These are phyloP conservation scores for Drosophila subsilvestris DNA, from an alignment of 2,888 invertebrate species.

Conservation along the genomic window DNA sequence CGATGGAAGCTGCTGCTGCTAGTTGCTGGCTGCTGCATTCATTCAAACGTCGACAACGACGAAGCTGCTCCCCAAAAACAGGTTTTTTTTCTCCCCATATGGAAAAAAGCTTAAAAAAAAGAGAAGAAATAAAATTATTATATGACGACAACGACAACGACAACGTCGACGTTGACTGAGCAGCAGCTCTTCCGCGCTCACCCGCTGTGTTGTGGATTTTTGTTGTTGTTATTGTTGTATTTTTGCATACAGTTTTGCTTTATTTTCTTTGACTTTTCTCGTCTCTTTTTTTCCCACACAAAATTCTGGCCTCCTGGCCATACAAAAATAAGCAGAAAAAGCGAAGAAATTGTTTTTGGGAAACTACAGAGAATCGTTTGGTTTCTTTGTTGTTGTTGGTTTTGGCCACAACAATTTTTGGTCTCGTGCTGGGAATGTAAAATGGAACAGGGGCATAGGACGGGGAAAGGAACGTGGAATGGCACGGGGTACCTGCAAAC, in stretches of 20 bases:
- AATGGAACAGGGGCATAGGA: too few relatives aligned
- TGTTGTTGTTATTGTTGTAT: background rate
- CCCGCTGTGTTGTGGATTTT: conserved; percentile 35
- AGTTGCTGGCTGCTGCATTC: conserved; percentile 53
- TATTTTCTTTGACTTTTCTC: conserved; percentile 36
- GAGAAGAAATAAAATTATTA: conserved; percentile 39
- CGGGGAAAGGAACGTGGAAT: too few relatives aligned
- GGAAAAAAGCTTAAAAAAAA: conserved; percentile 20
- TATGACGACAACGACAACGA: conserved; percentile 46
- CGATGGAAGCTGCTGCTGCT: conserved; percentile 14
- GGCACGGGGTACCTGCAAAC: too few relatives aligned
- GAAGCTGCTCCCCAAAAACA: conserved; percentile 51
- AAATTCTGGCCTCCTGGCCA: conserved; percentile 28
- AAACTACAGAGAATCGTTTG: conserved; percentile 3
- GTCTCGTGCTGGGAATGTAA: conserved; percentile 37
- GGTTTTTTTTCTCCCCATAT: conserved; percentile 49
- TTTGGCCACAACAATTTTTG: conserved; percentile 33
- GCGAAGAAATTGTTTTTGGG: conserved; percentile 20
- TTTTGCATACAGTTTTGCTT: conserved; percentile 31
- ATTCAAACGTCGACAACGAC: conserved; percentile 44
- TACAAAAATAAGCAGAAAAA: conserved; percentile 2
- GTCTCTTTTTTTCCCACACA: conserved; percentile 1
- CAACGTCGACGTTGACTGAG: conserved; percentile 25
- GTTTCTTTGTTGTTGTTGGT: background rate
- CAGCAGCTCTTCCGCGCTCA: conserved; percentile 5